Conservation (phyloP, 2,888 invertebrate genomes). For the Leuctra nigra region DNA sequence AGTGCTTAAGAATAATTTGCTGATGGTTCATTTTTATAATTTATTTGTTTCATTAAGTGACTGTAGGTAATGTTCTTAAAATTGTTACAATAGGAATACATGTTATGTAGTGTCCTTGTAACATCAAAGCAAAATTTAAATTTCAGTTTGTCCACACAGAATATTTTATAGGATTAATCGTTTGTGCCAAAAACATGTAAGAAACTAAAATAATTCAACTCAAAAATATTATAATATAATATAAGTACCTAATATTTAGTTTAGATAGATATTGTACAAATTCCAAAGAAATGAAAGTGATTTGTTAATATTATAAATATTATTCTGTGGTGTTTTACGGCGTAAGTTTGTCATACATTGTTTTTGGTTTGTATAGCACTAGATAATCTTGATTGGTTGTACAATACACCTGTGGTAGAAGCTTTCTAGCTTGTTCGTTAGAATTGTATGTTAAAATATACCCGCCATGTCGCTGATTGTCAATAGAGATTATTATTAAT, state of each 20-base stretch:
- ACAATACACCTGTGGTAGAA: not conserved
- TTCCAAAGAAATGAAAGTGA: slow-evolving; percentile 27
- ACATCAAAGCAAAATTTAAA: not conserved
- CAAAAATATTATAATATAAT: slow-evolving; percentile 10
- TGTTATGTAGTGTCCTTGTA: too few species aligned
- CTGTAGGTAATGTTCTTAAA: too few species aligned
- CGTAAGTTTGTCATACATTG: slow-evolving; percentile 18
- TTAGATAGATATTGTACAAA: slow-evolving; percentile 28
- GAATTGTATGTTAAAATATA: slow-evolving; percentile 4
- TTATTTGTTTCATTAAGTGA: too few species aligned
- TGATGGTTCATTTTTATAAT: too few species aligned
- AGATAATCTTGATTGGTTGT: not conserved
- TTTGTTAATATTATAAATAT: slow-evolving; percentile 23
- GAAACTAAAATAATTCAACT: slow-evolving; percentile 8
- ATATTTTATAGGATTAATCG: slow-evolving; percentile 7
- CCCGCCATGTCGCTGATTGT: not conserved
- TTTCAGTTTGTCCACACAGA: not conserved
- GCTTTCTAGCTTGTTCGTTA: not conserved
- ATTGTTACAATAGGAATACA: too few species aligned
- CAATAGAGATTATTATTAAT: not conserved
- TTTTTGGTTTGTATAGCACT: slow-evolving; percentile 15
- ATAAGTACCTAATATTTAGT: too few species aligned
- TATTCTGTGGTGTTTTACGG: slow-evolving; percentile 16
- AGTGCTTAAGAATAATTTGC: too few species aligned
- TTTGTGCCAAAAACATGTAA: slow-evolving; percentile 14